Evolutionary conservation across 23 tunicate species (phyloP).

Genomic region (Pegea sp.): DNA sequence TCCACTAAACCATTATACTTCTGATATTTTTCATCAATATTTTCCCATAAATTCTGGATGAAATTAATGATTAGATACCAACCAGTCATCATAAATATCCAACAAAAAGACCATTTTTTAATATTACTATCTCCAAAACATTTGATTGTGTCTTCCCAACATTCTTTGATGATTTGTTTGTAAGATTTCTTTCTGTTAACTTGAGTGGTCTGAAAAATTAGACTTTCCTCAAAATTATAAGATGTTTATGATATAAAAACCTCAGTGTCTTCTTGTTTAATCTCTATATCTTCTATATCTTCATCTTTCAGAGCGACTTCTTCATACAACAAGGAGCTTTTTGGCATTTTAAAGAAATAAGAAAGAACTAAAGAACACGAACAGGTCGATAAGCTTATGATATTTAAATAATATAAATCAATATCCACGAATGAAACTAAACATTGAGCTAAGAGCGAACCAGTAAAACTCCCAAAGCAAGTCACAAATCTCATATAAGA

Average conservation of each 20-base stretch:
- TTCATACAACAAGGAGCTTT: background rate
- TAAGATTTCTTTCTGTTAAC: too few relatives aligned
- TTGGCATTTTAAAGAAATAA: too few relatives aligned
- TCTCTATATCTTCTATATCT: too few relatives aligned
- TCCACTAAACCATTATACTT: background rate
- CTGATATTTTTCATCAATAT: background rate
- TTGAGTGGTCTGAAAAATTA: too few relatives aligned
- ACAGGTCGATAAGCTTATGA: too few relatives aligned
- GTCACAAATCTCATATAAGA: background rate
- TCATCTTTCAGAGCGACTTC: background rate
- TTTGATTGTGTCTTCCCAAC: too few relatives aligned
- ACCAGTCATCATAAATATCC: background rate
- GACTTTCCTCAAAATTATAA: too few relatives aligned
- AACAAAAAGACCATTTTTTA: background rate
- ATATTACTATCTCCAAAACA: background rate
- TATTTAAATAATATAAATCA: background rate
- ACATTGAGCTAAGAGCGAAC: background rate
- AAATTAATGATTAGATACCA: background rate
- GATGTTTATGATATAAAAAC: too few relatives aligned
- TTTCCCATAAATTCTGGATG: background rate
- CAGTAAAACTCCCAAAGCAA: background rate
- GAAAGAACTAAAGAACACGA: too few relatives aligned
- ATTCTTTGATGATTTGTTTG: too few relatives aligned
- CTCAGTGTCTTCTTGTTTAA: too few relatives aligned
- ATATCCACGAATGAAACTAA: background rate